Evolutionary conservation across 2,888 invertebrate species (phyloP), one percentile per base, ranked within the genome.

Genomic region (Pristionchus exspectatus): DNA sequence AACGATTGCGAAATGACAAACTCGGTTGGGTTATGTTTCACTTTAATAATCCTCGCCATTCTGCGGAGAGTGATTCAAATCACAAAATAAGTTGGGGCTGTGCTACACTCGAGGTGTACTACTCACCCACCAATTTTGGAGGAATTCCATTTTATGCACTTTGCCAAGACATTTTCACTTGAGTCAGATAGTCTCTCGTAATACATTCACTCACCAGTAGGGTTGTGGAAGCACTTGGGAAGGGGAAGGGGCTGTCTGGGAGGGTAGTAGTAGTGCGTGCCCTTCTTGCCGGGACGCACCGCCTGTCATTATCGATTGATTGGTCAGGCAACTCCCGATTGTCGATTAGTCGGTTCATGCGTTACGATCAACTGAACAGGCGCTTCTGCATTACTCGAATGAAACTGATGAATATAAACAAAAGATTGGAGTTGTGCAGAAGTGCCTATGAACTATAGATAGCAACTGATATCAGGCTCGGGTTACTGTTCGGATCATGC

Each of bases 181-280:
- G n/a, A n/a, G n/a, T n/a, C n/a, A n/a, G n/a, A n/a, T n/a, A n/a
- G n/a, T n/a, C n/a, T n/a, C n/a, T n/a, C n/a, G n/a, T n/a, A n/a
- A n/a, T n/a, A n/a, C n/a, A 44, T 44, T 44, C 14, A 54, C 89
- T 56, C 24, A 91, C 91, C 92, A 81, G 91, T 91, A n/a, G 93
- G 93, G 89, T 93, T 93, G 91, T 93, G 91, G 91, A 93, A 93
- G 90, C 93, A 93, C 33, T 92, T 92, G 59, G 93, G 92, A 16
- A 93, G 91, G 69, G 93, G 93, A 89, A 93, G 92, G 0, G 92
- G 63, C 81, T n/a, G 33, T 63, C 89, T 27, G 12, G 33, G 63
- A 10, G 89, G 89, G 33, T 89, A 89, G 81, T 83, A 83, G 83
- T 89, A 89, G 66, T 66, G 54, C 27, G 89, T 89, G 27, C 66